Percentiles rank a stretch among this genome's conserved stretches.
These are phyloP conservation scores for Epizoanthus fatuus DNA, from an alignment of 92 coral and sea anemone genomes.

Conservation along the genomic window DNA sequence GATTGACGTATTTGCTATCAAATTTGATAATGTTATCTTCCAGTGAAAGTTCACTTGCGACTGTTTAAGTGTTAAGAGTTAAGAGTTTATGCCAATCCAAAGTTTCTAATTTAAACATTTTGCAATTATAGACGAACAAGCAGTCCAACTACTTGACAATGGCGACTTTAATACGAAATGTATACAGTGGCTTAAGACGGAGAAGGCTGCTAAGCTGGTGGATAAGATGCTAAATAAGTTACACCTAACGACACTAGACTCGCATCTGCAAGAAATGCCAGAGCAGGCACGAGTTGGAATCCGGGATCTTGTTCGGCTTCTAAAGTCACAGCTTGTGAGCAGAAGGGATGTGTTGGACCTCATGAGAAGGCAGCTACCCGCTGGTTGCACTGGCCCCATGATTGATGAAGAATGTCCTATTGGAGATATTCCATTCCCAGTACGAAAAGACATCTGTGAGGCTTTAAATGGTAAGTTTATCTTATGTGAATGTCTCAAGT, in stretches of 20 bases:
- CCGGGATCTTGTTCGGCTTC: not conserved
- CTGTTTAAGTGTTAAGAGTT: too few species aligned
- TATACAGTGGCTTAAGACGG: not conserved
- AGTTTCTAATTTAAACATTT: too few species aligned
- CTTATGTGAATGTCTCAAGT: too few species aligned
- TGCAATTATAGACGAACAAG: too few species aligned
- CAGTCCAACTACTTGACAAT: too few species aligned
- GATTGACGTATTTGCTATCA: too few species aligned
- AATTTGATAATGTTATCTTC: too few species aligned
- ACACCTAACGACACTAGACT: not conserved
- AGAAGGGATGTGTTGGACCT: not conserved
- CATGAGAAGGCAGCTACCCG: not conserved
- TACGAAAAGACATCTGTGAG: not conserved
- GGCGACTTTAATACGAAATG: too few species aligned
- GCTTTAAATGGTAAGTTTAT: not conserved
- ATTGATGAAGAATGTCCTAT: not conserved
- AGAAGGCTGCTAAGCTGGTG: not conserved
- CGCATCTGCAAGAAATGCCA: not conserved
- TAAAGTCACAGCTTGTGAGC: not conserved
- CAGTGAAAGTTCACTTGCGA: too few species aligned
- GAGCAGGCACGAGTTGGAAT: not conserved
- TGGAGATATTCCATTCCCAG: not conserved
- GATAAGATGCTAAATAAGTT: not conserved
- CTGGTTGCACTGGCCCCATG: constrained; percentile 22
- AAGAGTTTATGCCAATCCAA: too few species aligned